Evolutionary conservation across 1,140 invertebrate species (phyloP), one percentile per base, ranked within the genome.

Genomic region (Harpegnathos saltator): DNA sequence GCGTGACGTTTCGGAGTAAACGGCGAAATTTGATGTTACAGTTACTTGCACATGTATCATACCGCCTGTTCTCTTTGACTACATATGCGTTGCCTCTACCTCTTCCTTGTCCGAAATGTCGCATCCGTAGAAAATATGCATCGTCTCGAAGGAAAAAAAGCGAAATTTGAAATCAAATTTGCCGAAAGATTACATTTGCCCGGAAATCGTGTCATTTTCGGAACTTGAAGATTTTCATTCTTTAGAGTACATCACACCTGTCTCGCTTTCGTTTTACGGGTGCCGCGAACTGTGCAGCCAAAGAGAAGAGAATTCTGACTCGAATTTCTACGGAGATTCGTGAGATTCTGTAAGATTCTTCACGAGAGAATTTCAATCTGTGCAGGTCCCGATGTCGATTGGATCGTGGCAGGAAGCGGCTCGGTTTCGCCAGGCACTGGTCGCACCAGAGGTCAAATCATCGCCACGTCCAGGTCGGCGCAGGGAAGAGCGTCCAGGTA

Each of bases 321-420:
- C 11, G 38, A 44, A 29, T 52, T 52, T n/a, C n/a, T 4, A 12
- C 15, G 1, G 50, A 69, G 52, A 50, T 2, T 12, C 11, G 22
- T 29, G 14, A 1, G 1, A n/a, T n/a, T 52, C 33, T 69, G 19
- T 26, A 11, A 11, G 3, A 56, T 68, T 44, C 38, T 68, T 56
- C n/a, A 62, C 14, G 14, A 50, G 38, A 63, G 9, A 38, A n/a
- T 52, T 50, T 19, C 19, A 26, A 48, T n/a, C 22, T 9, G 17
- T 87, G 38, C 11, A 91, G 96, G 95, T 22, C 94, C 96, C 22
- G 97, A 97, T 89, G 94, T 97, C 19, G 96, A 97, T 52, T 97
- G 97, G 97, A 96, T 97, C 62, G 92, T 96, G 69, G 94, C 96
- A 19, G 97, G 95, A 29, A 94, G 94, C 82, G 96, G 95, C 19